Conservation (phyloP, 2,113 vertebrate genomes). For the Datnioides undecimradiatus region DNA sequence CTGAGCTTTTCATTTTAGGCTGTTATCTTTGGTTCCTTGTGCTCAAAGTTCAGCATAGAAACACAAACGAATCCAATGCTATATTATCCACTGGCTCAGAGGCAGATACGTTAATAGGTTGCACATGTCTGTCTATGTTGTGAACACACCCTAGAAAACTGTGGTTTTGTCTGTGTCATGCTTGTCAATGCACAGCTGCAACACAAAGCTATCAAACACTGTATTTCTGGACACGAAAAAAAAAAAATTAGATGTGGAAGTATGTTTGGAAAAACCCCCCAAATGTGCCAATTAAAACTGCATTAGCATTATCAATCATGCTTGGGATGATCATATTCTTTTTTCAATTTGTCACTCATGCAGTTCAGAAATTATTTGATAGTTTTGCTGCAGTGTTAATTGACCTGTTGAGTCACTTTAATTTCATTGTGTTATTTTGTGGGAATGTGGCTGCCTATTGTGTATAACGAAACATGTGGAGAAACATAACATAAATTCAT, state of each 20-base stretch:
- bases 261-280: conserved; percentile 31
- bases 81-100: conserved; percentile 63
- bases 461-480: conserved; percentile 86
- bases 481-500: conserved; percentile 81
- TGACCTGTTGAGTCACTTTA: conserved; percentile 73
- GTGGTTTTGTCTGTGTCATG: conserved; percentile 79
- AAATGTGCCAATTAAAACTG: conserved; percentile 12
- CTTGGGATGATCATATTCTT: neutral
- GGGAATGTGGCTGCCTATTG: conserved; percentile 78
- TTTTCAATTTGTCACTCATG: conserved; percentile 29
- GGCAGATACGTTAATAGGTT: conserved; percentile 76
- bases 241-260: conserved; percentile 27
- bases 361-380: conserved; percentile 73
- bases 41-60: conserved; percentile 47
- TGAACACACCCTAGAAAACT: conserved; percentile 68
- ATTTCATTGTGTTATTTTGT: conserved; percentile 74
- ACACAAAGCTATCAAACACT: conserved; percentile 74
- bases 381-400: conserved; percentile 72
- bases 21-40: conserved; percentile 37
- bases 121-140: conserved; percentile 76
- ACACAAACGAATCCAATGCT: conserved; percentile 52
- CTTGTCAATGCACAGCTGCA: conserved; percentile 76
- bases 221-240: conserved; percentile 60
- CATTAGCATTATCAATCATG: conserved; percentile 33
- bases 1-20: conserved; percentile 34